These are phyloP conservation scores for Sylvia atricapilla DNA, from an alignment of 2,113 vertebrate genomes.

Conservation along the genomic window DNA sequence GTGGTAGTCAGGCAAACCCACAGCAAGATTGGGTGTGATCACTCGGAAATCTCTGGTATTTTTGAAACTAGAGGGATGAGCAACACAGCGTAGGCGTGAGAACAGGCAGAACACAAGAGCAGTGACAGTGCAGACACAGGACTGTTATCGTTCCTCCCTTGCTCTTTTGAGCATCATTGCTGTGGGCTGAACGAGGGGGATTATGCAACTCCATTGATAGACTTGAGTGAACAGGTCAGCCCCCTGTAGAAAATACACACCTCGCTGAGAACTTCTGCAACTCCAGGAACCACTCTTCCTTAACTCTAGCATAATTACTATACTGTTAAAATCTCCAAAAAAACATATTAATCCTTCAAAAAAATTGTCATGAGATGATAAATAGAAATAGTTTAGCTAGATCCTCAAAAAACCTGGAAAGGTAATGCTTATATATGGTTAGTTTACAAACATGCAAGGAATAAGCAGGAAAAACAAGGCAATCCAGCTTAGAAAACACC, in stretches of 20 bases:
- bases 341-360: background rate
- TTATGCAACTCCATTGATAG: background rate
- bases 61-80: background rate
- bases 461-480: background rate
- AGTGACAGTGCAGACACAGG: background rate
- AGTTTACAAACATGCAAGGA: background rate
- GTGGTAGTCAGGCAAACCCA: background rate
- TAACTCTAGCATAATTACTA: background rate
- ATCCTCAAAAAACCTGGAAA: background rate
- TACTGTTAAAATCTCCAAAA: background rate
- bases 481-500: background rate
- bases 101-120: background rate
- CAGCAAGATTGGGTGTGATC: background rate
- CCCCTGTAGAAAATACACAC: accelerated
- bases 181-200: background rate
- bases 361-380: background rate
- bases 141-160: background rate
- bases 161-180: background rate
- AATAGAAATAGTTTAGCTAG: background rate
- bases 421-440: background rate
- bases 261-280: background rate
- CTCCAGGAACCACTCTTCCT: background rate
- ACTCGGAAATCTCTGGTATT: background rate
- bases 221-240: background rate
- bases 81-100: background rate